Base-by-base conservation (phyloP, 1,140 invertebrate genomes). In the Apis florea region DNA sequence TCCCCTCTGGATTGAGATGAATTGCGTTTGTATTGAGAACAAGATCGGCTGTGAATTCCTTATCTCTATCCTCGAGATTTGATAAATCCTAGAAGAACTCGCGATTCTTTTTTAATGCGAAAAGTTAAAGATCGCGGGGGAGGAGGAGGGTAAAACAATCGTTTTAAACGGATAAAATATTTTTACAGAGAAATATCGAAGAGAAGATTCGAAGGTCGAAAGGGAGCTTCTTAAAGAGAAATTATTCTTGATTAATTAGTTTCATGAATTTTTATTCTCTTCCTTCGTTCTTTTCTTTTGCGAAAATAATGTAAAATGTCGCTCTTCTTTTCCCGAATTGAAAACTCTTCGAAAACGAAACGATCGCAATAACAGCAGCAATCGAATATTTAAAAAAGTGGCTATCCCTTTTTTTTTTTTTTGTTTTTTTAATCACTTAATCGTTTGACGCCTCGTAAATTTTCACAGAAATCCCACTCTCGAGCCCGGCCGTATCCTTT, bases 361-460 rank as follows among this genome's bases (percentile, higher is more conserved):
- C 47, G 17, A 59, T 26, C 2, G 13, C 19, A 6, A 31, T 6
- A 5, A 0, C 1, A 59, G 11, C 10, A 54, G 51, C 21, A 49
- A 31, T 54, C 59, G 72, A 53, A 75, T 75, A 81, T 75, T 81
- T 67, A 75, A 75, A 81, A 74, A 81, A 75, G 53, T 67, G 72
- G 54, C 54, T 75, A 75, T 75, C n/a, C n/a, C n/a, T n/a, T n/a
- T n/a, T 58, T 66, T 17, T 80, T 72, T 54, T 80, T 56, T 66
- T 58, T 68, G 75, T 67, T 75, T 47, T 79, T 58, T 54, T 73
- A 59, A 68, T 75, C 68, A 81, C 47, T 53, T 67, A 59, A 75
- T 67, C 71, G 61, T 6, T 17, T 15, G 24, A 8, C 26, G 73
- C 17, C 19, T 64, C 59, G 49, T 70, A 66, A 77, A 76, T 76